These are phyloP conservation scores for Apoderus coryli DNA, from an alignment of 2,888 invertebrate species.

Conservation along the genomic window DNA sequence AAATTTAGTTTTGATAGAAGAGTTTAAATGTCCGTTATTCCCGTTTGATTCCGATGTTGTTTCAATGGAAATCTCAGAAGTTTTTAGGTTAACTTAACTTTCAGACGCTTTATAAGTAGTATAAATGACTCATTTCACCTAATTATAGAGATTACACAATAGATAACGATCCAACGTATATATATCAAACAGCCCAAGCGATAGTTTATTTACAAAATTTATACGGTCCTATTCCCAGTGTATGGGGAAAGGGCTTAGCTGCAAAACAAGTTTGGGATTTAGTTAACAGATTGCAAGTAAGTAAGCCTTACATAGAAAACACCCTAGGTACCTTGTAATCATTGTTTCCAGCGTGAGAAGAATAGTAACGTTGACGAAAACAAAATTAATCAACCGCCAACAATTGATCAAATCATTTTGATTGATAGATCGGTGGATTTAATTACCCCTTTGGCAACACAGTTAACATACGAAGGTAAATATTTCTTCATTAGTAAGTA, in stretches of 20 bases:
- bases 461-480: slow-evolving; percentile 81
- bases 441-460: slow-evolving; percentile 82
- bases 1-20: slow-evolving; percentile 61
- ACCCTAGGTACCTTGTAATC: not conserved
- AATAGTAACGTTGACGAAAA: slow-evolving; percentile 29
- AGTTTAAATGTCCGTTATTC: slow-evolving; percentile 77
- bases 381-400: slow-evolving; percentile 24
- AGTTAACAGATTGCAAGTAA: slow-evolving; percentile 49
- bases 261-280: slow-evolving; percentile 84
- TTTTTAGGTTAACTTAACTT: slow-evolving; percentile 68
- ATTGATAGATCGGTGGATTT: slow-evolving; percentile 87
- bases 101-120: too few relatives aligned
- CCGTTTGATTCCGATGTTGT: slow-evolving; percentile 86
- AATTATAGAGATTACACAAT: slow-evolving; percentile 65
- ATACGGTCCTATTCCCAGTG: slow-evolving; percentile 78
- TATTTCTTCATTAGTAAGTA: too few relatives aligned
- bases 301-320: not conserved
- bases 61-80: slow-evolving; percentile 76
- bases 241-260: slow-evolving; percentile 74
- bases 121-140: slow-evolving; percentile 1
- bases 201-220: slow-evolving; percentile 71
- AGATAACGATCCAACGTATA: slow-evolving; percentile 77
- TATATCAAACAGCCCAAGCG: slow-evolving; percentile 79
- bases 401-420: slow-evolving; percentile 77
- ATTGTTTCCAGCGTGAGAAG: slow-evolving; percentile 37